A percentile compares a stretch with the other conserved stretches of the same genome.
phyloP scores from a whole-genome alignment of 37 sponge, comb jelly and placozoan species.

The Halichondria panicea region DNA sequence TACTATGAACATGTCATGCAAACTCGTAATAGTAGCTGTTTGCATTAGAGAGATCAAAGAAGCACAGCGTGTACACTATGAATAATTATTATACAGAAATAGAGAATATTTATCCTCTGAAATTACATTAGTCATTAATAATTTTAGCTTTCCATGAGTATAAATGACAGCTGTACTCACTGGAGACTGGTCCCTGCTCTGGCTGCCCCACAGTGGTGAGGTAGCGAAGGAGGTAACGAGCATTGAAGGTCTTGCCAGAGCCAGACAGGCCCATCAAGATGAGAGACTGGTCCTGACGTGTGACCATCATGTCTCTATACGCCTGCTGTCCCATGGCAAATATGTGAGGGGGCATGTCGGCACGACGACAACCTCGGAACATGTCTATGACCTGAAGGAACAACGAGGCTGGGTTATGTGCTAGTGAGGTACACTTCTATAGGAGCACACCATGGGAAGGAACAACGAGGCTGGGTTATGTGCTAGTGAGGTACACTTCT shows the following conservation, averaged over 20 bases:
- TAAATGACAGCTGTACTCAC: slow-evolving; percentile 57
- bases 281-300: slow-evolving; percentile 87
- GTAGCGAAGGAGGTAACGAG: slow-evolving; percentile 83
- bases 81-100: no score
- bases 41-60: no score
- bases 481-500: background rate
- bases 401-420: background rate
- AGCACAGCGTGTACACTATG: no score
- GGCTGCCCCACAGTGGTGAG: slow-evolving; percentile 76
- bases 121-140: no score
- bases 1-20: no score
- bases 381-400: slow-evolving; percentile 75
- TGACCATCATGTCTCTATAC: slow-evolving; percentile 83
- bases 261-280: slow-evolving; percentile 92
- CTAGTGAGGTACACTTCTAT: background rate
- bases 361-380: slow-evolving; percentile 86
- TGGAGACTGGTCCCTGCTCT: slow-evolving; percentile 43
- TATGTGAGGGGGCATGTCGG: slow-evolving; percentile 97
- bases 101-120: no score
- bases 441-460: no score
- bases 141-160: no score
- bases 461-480: background rate
- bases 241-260: slow-evolving; percentile 92
- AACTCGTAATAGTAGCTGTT: no score
- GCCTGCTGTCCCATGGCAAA: slow-evolving; percentile 94